Percentiles rank a stretch among this genome's conserved stretches.
These are phyloP conservation scores for Medauroidea extradentata DNA, from an alignment of 1,140 invertebrate genomes.

Conservation along the genomic window DNA sequence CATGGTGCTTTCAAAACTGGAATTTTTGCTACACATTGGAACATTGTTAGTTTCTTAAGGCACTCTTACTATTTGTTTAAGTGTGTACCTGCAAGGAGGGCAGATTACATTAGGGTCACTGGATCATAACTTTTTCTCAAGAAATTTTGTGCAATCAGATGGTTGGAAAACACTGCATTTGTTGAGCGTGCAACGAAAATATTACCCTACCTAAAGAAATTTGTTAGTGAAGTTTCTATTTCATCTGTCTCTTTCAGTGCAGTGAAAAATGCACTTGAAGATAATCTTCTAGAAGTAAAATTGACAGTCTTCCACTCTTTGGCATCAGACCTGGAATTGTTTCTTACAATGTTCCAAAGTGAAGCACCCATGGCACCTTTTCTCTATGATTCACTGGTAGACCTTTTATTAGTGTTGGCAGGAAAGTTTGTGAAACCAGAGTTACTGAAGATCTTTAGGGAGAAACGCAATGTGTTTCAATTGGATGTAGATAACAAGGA, in stretches of 20 bases:
- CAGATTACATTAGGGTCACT: constrained; percentile 7
- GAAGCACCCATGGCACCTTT: constrained; percentile 14
- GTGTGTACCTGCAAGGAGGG: constrained; percentile 6
- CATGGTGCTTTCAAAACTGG: constrained; percentile 22
- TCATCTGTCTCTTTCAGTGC: too few species aligned
- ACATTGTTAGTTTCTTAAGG: constrained; percentile 6
- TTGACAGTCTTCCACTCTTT: constrained; percentile 22
- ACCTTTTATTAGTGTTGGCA: too few species aligned
- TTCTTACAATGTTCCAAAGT: constrained; percentile 23
- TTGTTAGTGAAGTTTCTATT: constrained; percentile 1
- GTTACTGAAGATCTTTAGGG: too few species aligned
- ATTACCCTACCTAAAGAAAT: constrained; percentile 5
- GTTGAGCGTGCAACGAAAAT: constrained; percentile 10
- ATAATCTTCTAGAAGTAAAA: constrained; percentile 25
- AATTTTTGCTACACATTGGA: background rate
- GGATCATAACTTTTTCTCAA: constrained; percentile 4
- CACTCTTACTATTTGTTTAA: constrained; percentile 14
- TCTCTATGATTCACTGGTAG: too few species aligned
- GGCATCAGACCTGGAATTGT: constrained; percentile 19
- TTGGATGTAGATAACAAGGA: too few species aligned
- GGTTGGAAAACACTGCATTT: constrained; percentile 13
- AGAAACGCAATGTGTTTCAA: too few species aligned
- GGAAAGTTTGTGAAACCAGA: too few species aligned
- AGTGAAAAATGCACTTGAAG: constrained; percentile 9
- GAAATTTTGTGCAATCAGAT: constrained; percentile 13